Base-by-base conservation (phyloP, 1,140 invertebrate species). In the Cydia pomonella region DNA sequence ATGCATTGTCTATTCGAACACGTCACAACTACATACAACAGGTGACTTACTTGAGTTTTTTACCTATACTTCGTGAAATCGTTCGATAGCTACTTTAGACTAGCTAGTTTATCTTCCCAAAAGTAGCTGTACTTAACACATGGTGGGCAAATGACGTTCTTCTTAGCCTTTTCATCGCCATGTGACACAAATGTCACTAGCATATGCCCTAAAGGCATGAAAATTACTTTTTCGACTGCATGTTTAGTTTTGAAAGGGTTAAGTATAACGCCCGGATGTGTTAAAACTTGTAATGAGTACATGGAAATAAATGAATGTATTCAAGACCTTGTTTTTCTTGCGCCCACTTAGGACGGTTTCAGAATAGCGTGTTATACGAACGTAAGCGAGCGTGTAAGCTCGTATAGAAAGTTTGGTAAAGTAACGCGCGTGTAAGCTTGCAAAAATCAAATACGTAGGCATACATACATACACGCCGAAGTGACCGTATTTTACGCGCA, bases 241-340 rank as follows among this genome's bases (percentile, higher is more conserved):
- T 53, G 16, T 3, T n/a, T 21, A 21, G 21, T 59, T 50, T 50
- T 50, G 18, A 59, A 59, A 59, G 21, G 21, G 53, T 59, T 21
- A 23, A 21, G n/a, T 50, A 50, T n/a, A 59, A 50, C 47, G 47
- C 53, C 10, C 2, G n/a, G 6, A 59, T 59, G 53, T 9, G 53
- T 59, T 59, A 59, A 59, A 21, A 59, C n/a, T n/a, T 23, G 53
- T 59, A 59, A 59, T 59, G 21, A 59, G 21, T 59, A 59, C 53
- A 59, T 59, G 21, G 10, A 59, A 59, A 59, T 59, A 59, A 59
- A 59, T 21, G 1, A 53, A 59, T 59, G 53, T 59, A 59, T 23
- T 59, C 53, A 23, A 59, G 3, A 12, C n/a, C 9, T 59, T 59
- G 21, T 59, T 59, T 59, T 23, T 23, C 7, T 59, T 59, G 41